phyloP scores from a whole-genome alignment of 2,888 invertebrate species.

The Eledona agricola region DNA sequence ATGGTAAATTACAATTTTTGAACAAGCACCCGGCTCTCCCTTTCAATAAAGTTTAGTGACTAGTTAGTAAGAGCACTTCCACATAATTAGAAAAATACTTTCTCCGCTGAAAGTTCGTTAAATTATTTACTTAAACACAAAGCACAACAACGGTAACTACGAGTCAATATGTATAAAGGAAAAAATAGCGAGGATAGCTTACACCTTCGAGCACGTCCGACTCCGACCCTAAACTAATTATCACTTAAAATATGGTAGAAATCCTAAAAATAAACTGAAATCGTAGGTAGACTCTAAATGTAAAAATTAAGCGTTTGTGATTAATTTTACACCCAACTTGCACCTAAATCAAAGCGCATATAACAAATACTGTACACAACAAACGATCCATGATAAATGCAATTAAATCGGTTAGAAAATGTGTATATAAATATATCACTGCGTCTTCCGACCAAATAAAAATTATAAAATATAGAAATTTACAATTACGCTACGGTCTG shows the following conservation, averaged over 20 bases:
- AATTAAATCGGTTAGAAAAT: conserved; percentile 3
- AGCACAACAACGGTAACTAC: too few species aligned
- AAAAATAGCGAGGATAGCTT: too few species aligned
- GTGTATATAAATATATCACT: neutral
- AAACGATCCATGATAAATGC: conserved; percentile 13
- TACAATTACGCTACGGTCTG: conserved; percentile 42
- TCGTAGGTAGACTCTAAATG: too few species aligned
- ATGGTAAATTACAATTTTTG: too few species aligned
- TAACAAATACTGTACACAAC: conserved; percentile 24
- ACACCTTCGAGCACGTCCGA: too few species aligned
- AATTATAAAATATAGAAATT: conserved; percentile 4
- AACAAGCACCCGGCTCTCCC: too few species aligned
- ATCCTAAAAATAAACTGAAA: too few species aligned
- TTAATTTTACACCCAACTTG: too few species aligned
- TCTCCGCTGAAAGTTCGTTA: conserved; percentile 4
- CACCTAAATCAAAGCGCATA: conserved; percentile 7
- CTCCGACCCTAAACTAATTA: too few species aligned
- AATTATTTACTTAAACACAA: conserved; percentile 5
- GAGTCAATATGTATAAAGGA: too few species aligned
- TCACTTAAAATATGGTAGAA: too few species aligned
- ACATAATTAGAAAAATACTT: conserved; percentile 19
- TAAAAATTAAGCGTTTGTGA: too few species aligned
- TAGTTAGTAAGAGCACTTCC: conserved; percentile 40
- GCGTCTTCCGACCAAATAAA: neutral
- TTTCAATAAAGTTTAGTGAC: conserved; percentile 30